These are phyloP conservation scores for Epicauta chinensis DNA, from an alignment of 1,140 invertebrate genomes.

Conservation along the genomic window DNA sequence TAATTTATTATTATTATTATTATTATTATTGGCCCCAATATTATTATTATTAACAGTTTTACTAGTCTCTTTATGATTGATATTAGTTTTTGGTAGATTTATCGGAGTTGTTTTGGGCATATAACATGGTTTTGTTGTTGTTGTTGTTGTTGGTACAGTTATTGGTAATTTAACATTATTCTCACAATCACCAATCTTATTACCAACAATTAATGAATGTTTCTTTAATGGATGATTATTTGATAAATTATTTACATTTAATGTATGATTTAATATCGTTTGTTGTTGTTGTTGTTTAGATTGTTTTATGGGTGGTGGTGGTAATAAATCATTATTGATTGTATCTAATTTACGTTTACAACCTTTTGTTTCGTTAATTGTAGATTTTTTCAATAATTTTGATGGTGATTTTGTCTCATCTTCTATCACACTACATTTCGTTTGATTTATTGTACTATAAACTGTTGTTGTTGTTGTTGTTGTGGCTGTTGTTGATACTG, in stretches of 20 bases:
- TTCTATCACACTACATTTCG: slow-evolving; percentile 27
- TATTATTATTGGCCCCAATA: background rate
- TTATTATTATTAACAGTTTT: no score
- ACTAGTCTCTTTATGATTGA: background rate
- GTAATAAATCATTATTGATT: background rate
- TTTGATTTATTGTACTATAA: slow-evolving; percentile 32
- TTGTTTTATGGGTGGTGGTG: slow-evolving; percentile 17
- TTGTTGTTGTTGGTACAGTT: background rate
- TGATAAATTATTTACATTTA: slow-evolving; percentile 43
- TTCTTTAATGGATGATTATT: slow-evolving; percentile 41
- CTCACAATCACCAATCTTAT: background rate
- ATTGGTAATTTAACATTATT: background rate
- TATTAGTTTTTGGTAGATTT: slow-evolving; percentile 27
- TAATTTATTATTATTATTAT: slow-evolving; percentile 2
- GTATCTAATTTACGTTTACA: slow-evolving; percentile 12
- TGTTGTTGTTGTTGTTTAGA: slow-evolving; percentile 29
- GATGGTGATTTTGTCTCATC: slow-evolving; percentile 2
- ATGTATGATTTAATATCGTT: slow-evolving; percentile 33
- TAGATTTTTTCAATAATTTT: background rate
- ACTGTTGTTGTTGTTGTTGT: slow-evolving; percentile 27
- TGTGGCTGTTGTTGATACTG: background rate
- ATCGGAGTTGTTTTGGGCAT: slow-evolving; percentile 28
- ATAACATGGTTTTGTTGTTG: slow-evolving; percentile 24
- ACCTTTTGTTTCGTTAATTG: slow-evolving; percentile 1
- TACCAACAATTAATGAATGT: slow-evolving; percentile 30